Base-by-base conservation (phyloP, 2,797 vertebrate genomes). In the Cheracebus regulus region DNA sequence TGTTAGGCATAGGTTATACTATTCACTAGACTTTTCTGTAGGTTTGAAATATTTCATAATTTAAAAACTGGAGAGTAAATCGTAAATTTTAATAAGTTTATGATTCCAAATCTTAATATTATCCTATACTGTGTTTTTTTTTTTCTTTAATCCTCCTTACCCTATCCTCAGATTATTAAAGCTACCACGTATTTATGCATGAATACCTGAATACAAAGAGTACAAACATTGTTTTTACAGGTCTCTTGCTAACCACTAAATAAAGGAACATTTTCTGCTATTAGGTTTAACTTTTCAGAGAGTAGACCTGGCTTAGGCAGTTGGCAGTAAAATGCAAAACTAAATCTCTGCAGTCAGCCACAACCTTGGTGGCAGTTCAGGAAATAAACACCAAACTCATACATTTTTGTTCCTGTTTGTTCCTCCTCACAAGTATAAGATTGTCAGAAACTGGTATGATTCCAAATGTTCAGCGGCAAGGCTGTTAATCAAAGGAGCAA, bases 41-140 rank as follows among this genome's bases (percentile, higher is more conserved):
- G 10, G 7, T 26, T 19, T 97, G 41, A 88, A 96, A 55, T 89
- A 92, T 20, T 93, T 79, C 87, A 88, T 41, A 81, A 67, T 58
- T 22, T 22, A 61, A 92, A 72, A 55, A 72, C 20, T 33, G 19
- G 76, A 81, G n/a, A 70, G 15, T 36, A 78, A 88, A 55, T 88
- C 17, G 0, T n/a, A 75, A 30, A 8, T 78, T 78, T 95, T 75
- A 95, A 75, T 57, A n/a, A 83, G 75, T 83, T 58, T 94, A 33
- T 72, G 33, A 82, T 73, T 55, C 50, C 22, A 84, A 94, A 64
- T 50, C 44, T 95, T 93, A 81, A 33, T 83, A 75, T 91, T 52
- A 93, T 4, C n/a, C 20, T 55, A 41, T 0, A 85, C 5, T 57
- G 36, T 2, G 44, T 4, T n/a, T 95, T 88, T 80, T 94, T 57